A percentile compares a stretch with the other conserved stretches of the same genome.
phyloP scores from a whole-genome alignment of 2,113 vertebrate genomes.

The Ictalurus furcatus region DNA sequence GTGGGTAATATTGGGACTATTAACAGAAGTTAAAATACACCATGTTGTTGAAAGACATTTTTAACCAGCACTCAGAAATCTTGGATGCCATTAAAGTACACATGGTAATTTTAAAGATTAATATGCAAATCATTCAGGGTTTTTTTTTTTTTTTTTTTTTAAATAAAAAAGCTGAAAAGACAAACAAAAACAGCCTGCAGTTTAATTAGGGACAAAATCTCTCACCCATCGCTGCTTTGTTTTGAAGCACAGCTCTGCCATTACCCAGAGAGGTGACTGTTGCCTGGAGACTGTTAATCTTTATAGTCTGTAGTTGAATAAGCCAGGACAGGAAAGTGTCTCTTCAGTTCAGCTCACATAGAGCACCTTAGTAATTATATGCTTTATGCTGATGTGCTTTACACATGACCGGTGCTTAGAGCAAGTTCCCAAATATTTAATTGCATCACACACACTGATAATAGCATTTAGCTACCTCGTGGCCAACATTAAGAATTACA shows the following conservation, averaged over 20 bases:
- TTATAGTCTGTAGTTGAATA: constrained; percentile 17
- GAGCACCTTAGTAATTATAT: background rate
- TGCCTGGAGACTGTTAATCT: constrained; percentile 47
- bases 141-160: background rate
- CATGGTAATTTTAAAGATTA: background rate
- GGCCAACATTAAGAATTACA: constrained; percentile 6
- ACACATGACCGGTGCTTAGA: background rate
- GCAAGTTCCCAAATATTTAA: no score
- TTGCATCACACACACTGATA: background rate
- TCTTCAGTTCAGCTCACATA: background rate
- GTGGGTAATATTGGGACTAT: background rate
- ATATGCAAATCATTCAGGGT: no score
- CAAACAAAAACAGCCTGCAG: background rate
- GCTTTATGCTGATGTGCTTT: background rate
- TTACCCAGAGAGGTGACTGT: constrained; percentile 20
- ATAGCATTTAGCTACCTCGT: constrained; percentile 12
- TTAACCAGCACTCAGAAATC: background rate
- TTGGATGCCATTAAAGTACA: background rate
- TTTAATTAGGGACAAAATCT: constrained; percentile 13
- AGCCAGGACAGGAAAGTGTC: constrained; percentile 7
- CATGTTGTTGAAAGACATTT: background rate
- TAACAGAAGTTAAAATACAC: background rate
- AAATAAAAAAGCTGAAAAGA: background rate
- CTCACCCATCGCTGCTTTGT: constrained; percentile 30
- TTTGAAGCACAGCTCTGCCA: constrained; percentile 21